A percentile compares a stretch with the other conserved stretches of the same genome.
Evolutionary conservation across 2,797 vertebrate genomes (phyloP).

Genomic region (Apodemus agrarius): DNA sequence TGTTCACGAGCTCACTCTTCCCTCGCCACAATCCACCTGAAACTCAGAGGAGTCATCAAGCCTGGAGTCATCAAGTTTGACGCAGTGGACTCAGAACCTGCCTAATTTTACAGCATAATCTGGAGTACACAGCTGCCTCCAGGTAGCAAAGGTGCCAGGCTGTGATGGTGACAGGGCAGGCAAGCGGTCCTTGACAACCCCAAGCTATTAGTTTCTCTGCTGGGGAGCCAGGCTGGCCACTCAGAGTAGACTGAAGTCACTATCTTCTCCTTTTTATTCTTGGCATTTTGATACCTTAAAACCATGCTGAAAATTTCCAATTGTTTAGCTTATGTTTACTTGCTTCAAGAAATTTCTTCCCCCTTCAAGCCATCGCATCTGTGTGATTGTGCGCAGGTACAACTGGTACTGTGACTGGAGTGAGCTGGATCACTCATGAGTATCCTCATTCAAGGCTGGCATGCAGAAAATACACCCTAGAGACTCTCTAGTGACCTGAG

Average conservation of each 20-base stretch:
- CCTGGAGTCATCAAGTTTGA: neutral
- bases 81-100: neutral
- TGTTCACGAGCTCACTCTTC: neutral
- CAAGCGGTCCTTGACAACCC: neutral
- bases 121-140: neutral
- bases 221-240: neutral
- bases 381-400: fast-evolving
- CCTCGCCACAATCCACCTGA: neutral
- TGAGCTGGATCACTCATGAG: neutral
- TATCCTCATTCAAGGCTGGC: neutral
- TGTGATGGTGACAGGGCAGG: neutral
- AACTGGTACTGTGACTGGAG: neutral
- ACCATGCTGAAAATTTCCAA: neutral
- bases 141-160: no score
- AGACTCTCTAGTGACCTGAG: neutral
- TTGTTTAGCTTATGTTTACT: neutral
- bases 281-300: neutral
- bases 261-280: neutral
- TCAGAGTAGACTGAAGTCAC: neutral
- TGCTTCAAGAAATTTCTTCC: neutral
- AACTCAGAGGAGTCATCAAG: neutral
- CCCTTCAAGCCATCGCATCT: neutral
- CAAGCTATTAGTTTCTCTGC: neutral
- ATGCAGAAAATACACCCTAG: neutral
- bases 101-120: neutral